Evolutionary conservation across 2,797 vertebrate genomes (phyloP).

Genomic region (Tenualosa thibaudeaui): DNA sequence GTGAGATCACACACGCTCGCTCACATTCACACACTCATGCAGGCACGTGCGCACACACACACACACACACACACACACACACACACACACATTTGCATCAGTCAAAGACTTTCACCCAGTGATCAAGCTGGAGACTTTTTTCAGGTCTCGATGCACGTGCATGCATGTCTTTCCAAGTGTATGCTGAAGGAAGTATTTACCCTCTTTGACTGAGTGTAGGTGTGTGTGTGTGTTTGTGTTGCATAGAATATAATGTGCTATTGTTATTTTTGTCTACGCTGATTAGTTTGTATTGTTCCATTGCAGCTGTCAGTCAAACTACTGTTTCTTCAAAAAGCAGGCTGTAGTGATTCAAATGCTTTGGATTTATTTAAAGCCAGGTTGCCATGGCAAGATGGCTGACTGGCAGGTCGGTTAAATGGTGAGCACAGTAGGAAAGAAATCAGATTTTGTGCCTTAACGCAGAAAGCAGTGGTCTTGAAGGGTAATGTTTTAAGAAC

Average conservation of each 20-base stretch:
- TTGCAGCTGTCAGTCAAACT: not conserved
- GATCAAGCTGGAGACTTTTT: not conserved
- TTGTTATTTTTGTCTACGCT: not conserved
- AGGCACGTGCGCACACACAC: not conserved
- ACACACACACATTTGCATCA: not conserved
- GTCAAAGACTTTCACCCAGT: not conserved
- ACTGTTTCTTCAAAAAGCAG: not conserved
- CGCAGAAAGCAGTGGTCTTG: not conserved
- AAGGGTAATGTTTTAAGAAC: conserved; percentile 5
- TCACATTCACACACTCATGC: not conserved
- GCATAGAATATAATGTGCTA: not conserved
- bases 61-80: too few species aligned
- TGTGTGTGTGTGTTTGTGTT: not conserved
- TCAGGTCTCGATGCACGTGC: too few species aligned
- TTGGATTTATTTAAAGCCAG: conserved; percentile 43
- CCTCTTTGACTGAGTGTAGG: not conserved
- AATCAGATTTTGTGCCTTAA: not conserved
- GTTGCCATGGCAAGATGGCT: conserved; percentile 47
- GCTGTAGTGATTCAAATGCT: not conserved
- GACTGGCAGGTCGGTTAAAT: conserved; percentile 47
- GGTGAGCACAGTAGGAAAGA: conserved; percentile 22
- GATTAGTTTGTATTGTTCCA: not conserved
- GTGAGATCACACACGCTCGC: conserved; percentile 31
- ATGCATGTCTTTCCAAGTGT: not conserved
- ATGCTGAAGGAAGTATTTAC: not conserved